Evolutionary conservation across 2,113 vertebrate genomes (phyloP), one percentile per base, ranked within the genome.

Genomic region (Neodon shergylaensis): DNA sequence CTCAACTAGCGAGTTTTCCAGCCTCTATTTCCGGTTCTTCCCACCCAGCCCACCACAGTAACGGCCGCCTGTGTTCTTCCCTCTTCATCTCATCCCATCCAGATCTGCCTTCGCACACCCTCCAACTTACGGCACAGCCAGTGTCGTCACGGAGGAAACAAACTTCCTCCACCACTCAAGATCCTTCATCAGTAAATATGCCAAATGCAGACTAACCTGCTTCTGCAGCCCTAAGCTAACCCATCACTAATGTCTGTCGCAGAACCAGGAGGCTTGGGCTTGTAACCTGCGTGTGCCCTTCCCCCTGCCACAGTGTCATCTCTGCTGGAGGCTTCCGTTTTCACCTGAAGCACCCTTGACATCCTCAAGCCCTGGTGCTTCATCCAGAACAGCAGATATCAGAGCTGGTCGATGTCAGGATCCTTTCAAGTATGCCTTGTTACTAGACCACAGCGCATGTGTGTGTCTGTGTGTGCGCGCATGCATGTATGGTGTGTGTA

Each of bases 1-100:
- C 65, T 68, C 36, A 47, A 39, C 47, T 2, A 19, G 14, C 24
- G 36, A 26, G 5, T 24, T 17, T 44, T 74, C 26, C 78, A 26
- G 36, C 78, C 31, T 63, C 63, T 81, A 33, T 5, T 0, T 1
- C 7, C 33, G 19, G 4, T 61, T 42, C 4, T 28, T 2, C 13
- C 68, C 13, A 3, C 1, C 44, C 70, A 33, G 0, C 36, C 42
- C 28, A 1, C 22, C 36, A 5, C 58, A 42, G 19, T 24, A 2
- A n/a, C 28, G 24, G 13, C 10, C 11, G 12, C 54, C 54, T 21
- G 54, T 58, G 54, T 21, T 58, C 54, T 58, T 58, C 54, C 83
- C 65, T 87, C 61, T 63, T 58, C 28, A 0, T 28, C 49, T 82
- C 61, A 26, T 52, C 26, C 76, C 44, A 0, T 6, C 39, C 26